Evolutionary conservation across 2,888 invertebrate genomes (phyloP), one percentile per base, ranked within the genome.

Genomic region (Lasius platythorax): DNA sequence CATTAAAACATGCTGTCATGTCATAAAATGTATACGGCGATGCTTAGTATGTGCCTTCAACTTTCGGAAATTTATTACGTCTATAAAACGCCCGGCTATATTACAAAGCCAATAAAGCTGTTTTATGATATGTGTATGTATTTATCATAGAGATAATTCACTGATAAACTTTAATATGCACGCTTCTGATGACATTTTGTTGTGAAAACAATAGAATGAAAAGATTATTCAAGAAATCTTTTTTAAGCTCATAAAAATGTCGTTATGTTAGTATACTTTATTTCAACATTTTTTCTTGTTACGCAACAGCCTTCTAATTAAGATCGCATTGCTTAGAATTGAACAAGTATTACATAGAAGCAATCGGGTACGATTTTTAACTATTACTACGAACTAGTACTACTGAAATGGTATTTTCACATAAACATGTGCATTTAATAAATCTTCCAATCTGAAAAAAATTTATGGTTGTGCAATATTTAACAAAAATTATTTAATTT

Each of bases 21-120:
- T 73, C 28, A 58, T 40, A 73, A 73, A 40, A 28, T 11, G 23
- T 73, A 73, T 58, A 28, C 9, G 9, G 0, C 15, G 28, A 73
- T 73, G 40, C 40, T 72, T 40, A 72, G 15, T 58, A 40, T 28
- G 15, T 58, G 15, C 28, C 23, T 58, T 58, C 28, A 73, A 73
- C 28, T 28, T 73, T 50, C 37, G 15, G 11, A 28, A 15, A 40
- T 73, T 56, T 72, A 72, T 72, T 58, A 73, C 18, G 18, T 18
- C 11, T 28, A 2, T 73, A 33, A 72, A 72, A 58, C 18, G 11
- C 37, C 11, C 40, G 3, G 40, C 18, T 15, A 40, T 37, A 37
- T 53, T 68, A 72, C 23, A 72, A 72, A 72, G 18, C 15, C 50
- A 72, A 37, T 73, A 58, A 73, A 1, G 0, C 15, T 37, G 40